Evolutionary conservation across 1,140 invertebrate genomes (phyloP).

Genomic region (Papilio machaon): DNA sequence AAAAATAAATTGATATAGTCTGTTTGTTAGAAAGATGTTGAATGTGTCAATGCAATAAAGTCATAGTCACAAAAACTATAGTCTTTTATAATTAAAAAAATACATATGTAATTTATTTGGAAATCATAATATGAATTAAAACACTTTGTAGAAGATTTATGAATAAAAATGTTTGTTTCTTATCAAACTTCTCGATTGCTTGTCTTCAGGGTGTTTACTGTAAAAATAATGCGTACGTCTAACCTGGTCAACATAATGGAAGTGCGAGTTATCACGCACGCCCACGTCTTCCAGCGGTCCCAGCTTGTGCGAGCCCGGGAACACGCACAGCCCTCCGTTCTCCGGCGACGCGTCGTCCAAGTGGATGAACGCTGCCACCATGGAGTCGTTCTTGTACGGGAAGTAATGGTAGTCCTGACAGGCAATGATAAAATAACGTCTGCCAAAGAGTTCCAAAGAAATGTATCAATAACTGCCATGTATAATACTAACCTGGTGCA

Average conservation of each 20-base stretch:
- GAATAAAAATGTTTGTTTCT: too few species aligned
- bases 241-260: conserved; percentile 83
- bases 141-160: too few species aligned
- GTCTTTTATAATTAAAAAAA: too few species aligned
- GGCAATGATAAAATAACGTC: background rate
- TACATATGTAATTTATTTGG: too few species aligned
- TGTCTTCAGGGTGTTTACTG: too few species aligned
- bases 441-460: background rate
- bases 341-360: conserved; percentile 83
- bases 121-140: too few species aligned
- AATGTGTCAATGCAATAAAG: too few species aligned
- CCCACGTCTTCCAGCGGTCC: conserved; percentile 83
- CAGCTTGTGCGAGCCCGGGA: conserved; percentile 85
- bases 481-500: conserved; percentile 79
- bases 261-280: conserved; percentile 71
- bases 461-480: background rate
- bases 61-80: too few species aligned
- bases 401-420: conserved; percentile 85
- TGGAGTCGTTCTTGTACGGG: conserved; percentile 84
- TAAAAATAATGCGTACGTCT: background rate
- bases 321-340: conserved; percentile 85
- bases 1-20: too few species aligned
- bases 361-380: conserved; percentile 85
- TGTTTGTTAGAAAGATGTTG: too few species aligned
- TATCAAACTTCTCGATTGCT: too few species aligned